These are phyloP conservation scores for Pteria penguin DNA, from an alignment of 2,888 invertebrate genomes.

Conservation along the genomic window DNA sequence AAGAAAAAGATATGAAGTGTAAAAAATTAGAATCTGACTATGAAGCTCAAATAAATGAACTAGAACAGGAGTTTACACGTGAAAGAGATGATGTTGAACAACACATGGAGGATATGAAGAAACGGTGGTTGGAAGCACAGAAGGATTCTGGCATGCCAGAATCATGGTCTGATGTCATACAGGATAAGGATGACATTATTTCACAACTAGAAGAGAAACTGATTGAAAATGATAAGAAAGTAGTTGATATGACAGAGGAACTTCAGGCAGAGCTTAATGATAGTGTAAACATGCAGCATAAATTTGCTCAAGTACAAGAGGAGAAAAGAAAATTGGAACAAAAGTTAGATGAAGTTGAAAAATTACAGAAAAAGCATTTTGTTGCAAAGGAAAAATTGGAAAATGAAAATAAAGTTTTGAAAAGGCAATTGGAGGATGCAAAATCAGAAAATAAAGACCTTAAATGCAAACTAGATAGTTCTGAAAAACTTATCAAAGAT, in stretches of 20 bases:
- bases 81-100: slow-evolving; percentile 73
- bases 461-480: slow-evolving; percentile 58
- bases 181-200: slow-evolving; percentile 93
- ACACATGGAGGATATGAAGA: slow-evolving; percentile 87
- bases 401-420: slow-evolving; percentile 64
- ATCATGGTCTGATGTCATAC: slow-evolving; percentile 83
- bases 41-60: slow-evolving; percentile 67
- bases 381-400: slow-evolving; percentile 64
- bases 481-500: slow-evolving; percentile 48
- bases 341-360: slow-evolving; percentile 65
- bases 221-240: slow-evolving; percentile 74
- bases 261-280: slow-evolving; percentile 70
- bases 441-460: slow-evolving; percentile 66
- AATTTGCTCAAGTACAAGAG: slow-evolving; percentile 60
- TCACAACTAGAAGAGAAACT: slow-evolving; percentile 91
- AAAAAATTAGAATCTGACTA: slow-evolving; percentile 66
- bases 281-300: slow-evolving; percentile 62
- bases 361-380: slow-evolving; percentile 54
- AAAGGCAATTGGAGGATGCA: slow-evolving; percentile 67
- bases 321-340: slow-evolving; percentile 65
- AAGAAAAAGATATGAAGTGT: slow-evolving; percentile 64
- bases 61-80: slow-evolving; percentile 76
- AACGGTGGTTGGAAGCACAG: slow-evolving; percentile 88
- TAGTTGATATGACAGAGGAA: slow-evolving; percentile 73
- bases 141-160: slow-evolving; percentile 82